These are phyloP conservation scores for Grus americana DNA, from an alignment of 2,113 vertebrate genomes.

Conservation along the genomic window DNA sequence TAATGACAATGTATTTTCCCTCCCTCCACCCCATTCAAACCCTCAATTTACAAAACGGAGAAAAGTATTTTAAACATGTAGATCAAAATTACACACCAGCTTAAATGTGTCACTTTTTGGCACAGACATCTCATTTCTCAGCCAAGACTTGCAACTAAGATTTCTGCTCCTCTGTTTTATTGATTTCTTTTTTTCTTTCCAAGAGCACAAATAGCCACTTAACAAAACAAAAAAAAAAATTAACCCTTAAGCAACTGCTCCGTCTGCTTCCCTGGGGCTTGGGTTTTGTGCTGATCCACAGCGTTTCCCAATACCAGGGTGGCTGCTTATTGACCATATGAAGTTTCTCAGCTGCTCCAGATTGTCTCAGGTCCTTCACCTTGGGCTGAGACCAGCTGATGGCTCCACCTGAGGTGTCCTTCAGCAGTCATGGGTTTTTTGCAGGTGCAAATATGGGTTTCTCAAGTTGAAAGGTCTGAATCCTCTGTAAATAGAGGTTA, in stretches of 20 bases:
- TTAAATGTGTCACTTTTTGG: constrained; percentile 47
- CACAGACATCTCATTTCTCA: neutral
- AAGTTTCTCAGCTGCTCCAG: neutral
- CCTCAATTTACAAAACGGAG: constrained; percentile 3
- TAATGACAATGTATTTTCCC: constrained; percentile 31
- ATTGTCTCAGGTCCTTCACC: neutral
- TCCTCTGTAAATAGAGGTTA: neutral
- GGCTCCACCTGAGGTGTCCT: neutral
- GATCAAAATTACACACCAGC: constrained; percentile 59
- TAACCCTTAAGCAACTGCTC: neutral
- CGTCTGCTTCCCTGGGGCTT: neutral
- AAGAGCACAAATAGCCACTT: neutral
- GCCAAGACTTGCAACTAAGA: constrained; percentile 37
- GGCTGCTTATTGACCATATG: neutral
- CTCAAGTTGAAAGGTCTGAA: neutral
- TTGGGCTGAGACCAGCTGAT: neutral
- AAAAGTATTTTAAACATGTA: constrained; percentile 63
- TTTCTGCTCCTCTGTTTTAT: constrained; percentile 48
- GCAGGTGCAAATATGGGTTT: neutral
- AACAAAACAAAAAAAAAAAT: neutral
- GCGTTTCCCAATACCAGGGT: accelerated
- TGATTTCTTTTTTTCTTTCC: neutral
- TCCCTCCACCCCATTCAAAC: neutral
- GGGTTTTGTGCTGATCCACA: neutral
- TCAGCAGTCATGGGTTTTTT: neutral